Conservation (phyloP, 2,113 vertebrate species). For the Trinectes maculatus region DNA sequence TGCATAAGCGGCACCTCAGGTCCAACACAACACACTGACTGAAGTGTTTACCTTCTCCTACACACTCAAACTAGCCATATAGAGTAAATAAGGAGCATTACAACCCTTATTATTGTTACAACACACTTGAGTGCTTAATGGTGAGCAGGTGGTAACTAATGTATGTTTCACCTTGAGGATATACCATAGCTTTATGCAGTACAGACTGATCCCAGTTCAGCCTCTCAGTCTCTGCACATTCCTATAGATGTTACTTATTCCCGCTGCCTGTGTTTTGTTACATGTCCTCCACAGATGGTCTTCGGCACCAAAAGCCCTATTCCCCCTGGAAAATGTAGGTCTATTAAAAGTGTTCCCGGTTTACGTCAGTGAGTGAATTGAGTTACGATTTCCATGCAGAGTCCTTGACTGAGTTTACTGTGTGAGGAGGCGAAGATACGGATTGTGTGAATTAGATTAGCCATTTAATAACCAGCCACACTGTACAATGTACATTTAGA, state of each 20-base stretch:
- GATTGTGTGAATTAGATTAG: neutral
- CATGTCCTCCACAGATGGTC: neutral
- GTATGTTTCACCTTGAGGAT: neutral
- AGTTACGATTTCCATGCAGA: neutral
- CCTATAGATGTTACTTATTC: neutral
- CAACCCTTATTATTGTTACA: neutral
- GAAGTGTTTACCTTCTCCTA: neutral
- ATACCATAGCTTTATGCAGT: neutral
- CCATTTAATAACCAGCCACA: neutral
- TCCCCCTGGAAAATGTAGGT: neutral
- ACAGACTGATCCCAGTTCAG: too few species aligned
- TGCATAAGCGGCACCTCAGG: neutral
- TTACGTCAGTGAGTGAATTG: neutral
- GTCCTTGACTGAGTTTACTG: neutral
- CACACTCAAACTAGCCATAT: neutral
- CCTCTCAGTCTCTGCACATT: too few species aligned
- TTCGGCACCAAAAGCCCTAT: neutral
- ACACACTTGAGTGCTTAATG: neutral
- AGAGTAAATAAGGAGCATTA: too few species aligned
- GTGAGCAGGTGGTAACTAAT: too few species aligned
- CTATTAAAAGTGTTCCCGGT: neutral
- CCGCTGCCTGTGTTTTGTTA: neutral
- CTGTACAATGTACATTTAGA: neutral
- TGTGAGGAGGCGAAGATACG: neutral
- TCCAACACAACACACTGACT: neutral